Evolutionary conservation across 2,888 invertebrate species (phyloP).

Genomic region (Crocallis elinguaria): DNA sequence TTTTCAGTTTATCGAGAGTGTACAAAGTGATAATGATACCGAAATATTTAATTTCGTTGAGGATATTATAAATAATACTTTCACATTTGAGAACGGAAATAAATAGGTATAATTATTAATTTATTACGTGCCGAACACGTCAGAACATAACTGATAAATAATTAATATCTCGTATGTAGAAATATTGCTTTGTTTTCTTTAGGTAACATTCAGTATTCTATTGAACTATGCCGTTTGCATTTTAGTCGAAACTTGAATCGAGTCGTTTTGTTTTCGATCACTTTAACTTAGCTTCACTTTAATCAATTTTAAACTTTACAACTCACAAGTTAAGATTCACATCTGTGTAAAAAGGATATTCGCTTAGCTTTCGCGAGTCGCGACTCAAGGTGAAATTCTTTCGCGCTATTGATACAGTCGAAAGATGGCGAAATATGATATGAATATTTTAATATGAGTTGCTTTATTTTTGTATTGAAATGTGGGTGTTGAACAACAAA

Average conservation of each 20-base stretch:
- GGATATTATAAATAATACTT: too few relatives aligned
- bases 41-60: too few relatives aligned
- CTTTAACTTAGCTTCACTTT: background rate
- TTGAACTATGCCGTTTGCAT: constrained; percentile 17
- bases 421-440: constrained; percentile 35
- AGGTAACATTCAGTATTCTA: constrained; percentile 4
- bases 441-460: constrained; percentile 30
- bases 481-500: constrained; percentile 23
- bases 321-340: constrained; percentile 6
- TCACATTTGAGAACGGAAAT: too few relatives aligned
- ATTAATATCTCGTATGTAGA: too few relatives aligned
- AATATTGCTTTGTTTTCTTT: too few relatives aligned
- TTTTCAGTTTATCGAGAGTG: too few relatives aligned
- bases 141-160: too few relatives aligned
- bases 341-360: constrained; percentile 32
- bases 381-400: constrained; percentile 70
- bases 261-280: constrained; percentile 24
- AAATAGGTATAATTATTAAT: too few relatives aligned
- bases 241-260: constrained; percentile 11
- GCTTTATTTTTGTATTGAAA: constrained; percentile 16
- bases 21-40: too few relatives aligned
- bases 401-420: constrained; percentile 35
- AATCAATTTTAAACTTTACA: constrained; percentile 13
- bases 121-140: too few relatives aligned
- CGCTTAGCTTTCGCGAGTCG: constrained; percentile 65